Evolutionary conservation across 92 coral and sea anemone genomes (phyloP), one percentile per base, ranked within the genome.

Genomic region (Bergia puertoricense): DNA sequence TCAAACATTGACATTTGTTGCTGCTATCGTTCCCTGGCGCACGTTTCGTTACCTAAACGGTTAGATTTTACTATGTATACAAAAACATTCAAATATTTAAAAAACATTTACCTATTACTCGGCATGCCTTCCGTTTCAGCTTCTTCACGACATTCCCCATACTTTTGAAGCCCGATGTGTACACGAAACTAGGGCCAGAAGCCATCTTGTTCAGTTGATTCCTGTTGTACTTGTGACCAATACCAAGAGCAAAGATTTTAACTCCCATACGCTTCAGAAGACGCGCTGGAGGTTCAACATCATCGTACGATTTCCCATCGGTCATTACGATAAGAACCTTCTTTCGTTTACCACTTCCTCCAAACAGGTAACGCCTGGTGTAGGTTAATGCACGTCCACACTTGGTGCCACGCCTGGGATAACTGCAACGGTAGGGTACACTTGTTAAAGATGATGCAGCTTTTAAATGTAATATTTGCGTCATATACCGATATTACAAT

Each of bases 191-290:
- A 46, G 85, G 85, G 59, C 90, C 93, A 1, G 98, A 91, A 8
- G 99, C 99, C 75, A 96, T 95, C 77, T 90, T 83, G 22, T 75
- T 75, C 69, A 96, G 88, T 90, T 96, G 99, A 14, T 93, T 80
- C 54, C 86, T 88, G 71, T 95, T 94, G 59, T 90, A 96, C 75
- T 93, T 92, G 15, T 90, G 80, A 20, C 99, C 99, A 5, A 96
- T 59, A 38, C 98, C 99, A 5, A 96, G 93, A n/a, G 95, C 99
- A 71, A 91, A 93, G 59, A 93, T 91, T 23, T 93, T 90, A 45
- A 96, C 98, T 42, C 99, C 99, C 14, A 82, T 90, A 41, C 93
- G 89, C 74, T 95, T 96, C n/a, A 96, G 92, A 2, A 80, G 51
- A 37, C 90, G 79, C 4, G 98, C 83, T 1, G 94, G 94, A 40